These are phyloP conservation scores for Limnephilus rhombicus DNA, from an alignment of 2,888 invertebrate genomes.

Conservation along the genomic window DNA sequence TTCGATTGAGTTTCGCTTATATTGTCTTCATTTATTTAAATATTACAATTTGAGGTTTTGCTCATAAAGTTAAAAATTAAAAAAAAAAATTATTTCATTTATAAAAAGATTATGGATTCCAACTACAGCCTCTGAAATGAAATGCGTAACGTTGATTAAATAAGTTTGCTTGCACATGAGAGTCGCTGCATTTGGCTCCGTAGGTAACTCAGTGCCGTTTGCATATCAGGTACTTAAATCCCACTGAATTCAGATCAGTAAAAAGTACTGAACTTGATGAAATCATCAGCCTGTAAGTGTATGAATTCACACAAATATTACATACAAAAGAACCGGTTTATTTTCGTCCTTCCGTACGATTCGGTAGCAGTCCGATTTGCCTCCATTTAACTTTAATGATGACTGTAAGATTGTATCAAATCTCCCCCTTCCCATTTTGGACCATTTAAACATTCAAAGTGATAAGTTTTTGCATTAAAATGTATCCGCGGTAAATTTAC, in stretches of 20 bases:
- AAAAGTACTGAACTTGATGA: neutral
- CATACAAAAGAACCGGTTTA: neutral
- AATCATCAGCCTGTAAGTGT: neutral
- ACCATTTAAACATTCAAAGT: neutral
- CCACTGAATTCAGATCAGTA: neutral
- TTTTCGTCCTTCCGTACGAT: neutral
- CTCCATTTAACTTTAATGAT: neutral
- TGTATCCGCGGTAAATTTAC: neutral
- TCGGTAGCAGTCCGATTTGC: slow-evolving; percentile 15
- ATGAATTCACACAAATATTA: neutral
- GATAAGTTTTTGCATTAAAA: slow-evolving; percentile 18
- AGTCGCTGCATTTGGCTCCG: neutral
- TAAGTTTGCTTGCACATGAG: neutral
- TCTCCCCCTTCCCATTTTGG: slow-evolving; percentile 6
- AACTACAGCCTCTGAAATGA: too few species aligned
- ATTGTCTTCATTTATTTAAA: too few species aligned
- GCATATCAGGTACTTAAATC: neutral
- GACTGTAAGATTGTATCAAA: neutral
- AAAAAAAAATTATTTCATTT: too few species aligned
- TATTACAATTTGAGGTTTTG: too few species aligned
- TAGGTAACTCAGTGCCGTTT: neutral
- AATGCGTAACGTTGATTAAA: neutral
- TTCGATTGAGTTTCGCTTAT: too few species aligned
- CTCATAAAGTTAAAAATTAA: too few species aligned
- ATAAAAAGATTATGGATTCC: too few species aligned